Base-by-base conservation (phyloP, 1,140 invertebrate genomes). In the Trissolcus basalis region DNA sequence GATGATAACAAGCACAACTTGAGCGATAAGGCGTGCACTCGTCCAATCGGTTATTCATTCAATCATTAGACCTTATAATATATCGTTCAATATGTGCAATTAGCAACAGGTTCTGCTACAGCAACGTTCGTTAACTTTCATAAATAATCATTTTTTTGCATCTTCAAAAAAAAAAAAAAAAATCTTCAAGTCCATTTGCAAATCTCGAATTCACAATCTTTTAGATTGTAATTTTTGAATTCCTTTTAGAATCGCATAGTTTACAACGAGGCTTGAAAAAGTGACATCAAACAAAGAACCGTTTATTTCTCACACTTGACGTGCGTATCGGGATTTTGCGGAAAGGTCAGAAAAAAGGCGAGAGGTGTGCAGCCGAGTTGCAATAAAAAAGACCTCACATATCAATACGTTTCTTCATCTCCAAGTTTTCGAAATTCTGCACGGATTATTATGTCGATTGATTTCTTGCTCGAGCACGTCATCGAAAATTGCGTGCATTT, bases 281-380 rank as follows among this genome's bases (percentile, higher is more conserved):
- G 14, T 49, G 71, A 12, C 53, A 61, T 67, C 45, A 74, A 74
- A 60, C 54, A 61, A 60, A 61, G 51, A 67, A 67, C 39, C 54
- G 36, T 67, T 74, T 74, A 60, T 10, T 63, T 67, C 56, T 56
- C 49, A 41, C 58, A 49, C 56, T 58, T 4, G 47, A 27, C 39
- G 59, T 69, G 72, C 65, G 72, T 75, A 69, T 64, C 64, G 63
- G 53, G 65, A 65, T 76, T 76, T 69, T 76, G 10, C 65, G 60
- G 65, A 76, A 76, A 76, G 65, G 65, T 70, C 60, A 60, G 65
- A 59, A 27, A 70, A 63, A 68, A 75, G 71, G 63, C 71, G 59
- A 75, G 71, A n/a, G n/a, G 71, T 74, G 71, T 68, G 33, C 51
- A 74, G 51, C 55, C 65, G 70, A 55, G 55, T 65, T 39, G 61